These are phyloP conservation scores for Achatina immaculata DNA, from an alignment of 1,140 invertebrate genomes.

Conservation along the genomic window DNA sequence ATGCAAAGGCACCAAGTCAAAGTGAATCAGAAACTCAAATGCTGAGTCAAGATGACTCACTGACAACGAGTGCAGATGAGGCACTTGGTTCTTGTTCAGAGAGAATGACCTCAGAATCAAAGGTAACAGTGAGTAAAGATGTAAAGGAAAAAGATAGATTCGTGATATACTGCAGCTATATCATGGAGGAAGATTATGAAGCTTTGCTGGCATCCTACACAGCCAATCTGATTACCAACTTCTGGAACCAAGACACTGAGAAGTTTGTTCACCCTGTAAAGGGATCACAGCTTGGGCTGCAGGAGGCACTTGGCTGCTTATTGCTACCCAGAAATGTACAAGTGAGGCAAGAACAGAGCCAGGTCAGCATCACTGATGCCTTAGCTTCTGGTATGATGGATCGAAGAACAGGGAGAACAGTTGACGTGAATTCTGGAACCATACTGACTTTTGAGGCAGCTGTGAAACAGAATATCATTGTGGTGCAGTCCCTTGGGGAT, in stretches of 20 bases:
- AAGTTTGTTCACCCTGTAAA: constrained; percentile 80
- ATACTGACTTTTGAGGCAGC: constrained; percentile 55
- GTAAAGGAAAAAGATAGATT: not conserved
- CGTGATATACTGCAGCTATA: not conserved
- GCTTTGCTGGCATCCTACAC: constrained; percentile 41
- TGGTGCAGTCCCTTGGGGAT: constrained; percentile 24
- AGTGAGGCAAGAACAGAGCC: constrained; percentile 77
- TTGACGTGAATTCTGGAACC: constrained; percentile 76
- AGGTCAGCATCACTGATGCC: constrained; percentile 53
- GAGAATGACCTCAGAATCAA: no score
- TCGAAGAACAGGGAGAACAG: constrained; percentile 82
- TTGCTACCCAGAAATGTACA: constrained; percentile 79
- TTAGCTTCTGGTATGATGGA: constrained; percentile 73
- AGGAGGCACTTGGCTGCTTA: constrained; percentile 82
- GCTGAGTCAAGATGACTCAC: no score
- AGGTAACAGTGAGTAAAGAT: no score
- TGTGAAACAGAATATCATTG: constrained; percentile 53
- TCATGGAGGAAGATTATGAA: constrained; percentile 19
- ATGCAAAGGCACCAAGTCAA: no score
- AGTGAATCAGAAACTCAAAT: no score
- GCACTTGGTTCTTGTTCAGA: no score
- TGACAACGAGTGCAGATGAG: no score
- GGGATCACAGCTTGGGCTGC: constrained; percentile 79
- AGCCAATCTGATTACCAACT: constrained; percentile 60
- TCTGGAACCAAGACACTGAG: constrained; percentile 50